Evolutionary conservation across 1,140 invertebrate species (phyloP).

Genomic region (Saccostrea cuccullata): DNA sequence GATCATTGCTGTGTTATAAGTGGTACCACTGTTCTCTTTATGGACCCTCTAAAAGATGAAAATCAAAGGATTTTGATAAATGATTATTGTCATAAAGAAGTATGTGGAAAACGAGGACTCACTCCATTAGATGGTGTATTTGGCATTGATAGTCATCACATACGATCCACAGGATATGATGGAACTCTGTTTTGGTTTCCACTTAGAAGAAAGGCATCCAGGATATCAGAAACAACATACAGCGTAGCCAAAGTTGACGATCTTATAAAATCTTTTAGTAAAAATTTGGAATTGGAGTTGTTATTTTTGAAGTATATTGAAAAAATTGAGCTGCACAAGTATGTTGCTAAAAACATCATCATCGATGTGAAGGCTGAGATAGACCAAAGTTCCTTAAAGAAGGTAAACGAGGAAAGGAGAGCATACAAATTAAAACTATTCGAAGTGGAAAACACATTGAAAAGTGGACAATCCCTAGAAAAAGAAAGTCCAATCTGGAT

Average conservation of each 20-base stretch:
- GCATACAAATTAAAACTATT: background rate
- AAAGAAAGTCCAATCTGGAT: background rate
- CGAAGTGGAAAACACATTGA: background rate
- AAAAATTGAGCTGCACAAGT: slow-evolving; percentile 6
- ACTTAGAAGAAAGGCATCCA: slow-evolving; percentile 48
- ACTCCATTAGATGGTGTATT: slow-evolving; percentile 10
- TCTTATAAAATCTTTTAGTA: slow-evolving; percentile 57
- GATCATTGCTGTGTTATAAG: slow-evolving; percentile 70
- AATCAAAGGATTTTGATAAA: background rate
- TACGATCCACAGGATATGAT: background rate
- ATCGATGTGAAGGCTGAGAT: background rate
- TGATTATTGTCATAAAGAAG: background rate
- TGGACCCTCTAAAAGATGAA: slow-evolving; percentile 66
- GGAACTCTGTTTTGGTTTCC: slow-evolving; percentile 70
- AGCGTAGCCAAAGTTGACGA: slow-evolving; percentile 52
- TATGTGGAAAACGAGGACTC: slow-evolving; percentile 5
- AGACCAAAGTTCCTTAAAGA: background rate
- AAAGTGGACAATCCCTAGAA: background rate
- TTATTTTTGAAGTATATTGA: slow-evolving; percentile 61
- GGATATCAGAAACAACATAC: slow-evolving; percentile 54
- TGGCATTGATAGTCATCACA: background rate
- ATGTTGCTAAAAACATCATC: background rate
- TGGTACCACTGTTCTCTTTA: slow-evolving; percentile 65
- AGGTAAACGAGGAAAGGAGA: background rate
- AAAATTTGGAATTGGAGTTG: slow-evolving; percentile 50